Base-by-base conservation (phyloP, 64 coral and sea anemone species). In the Pocillopora damicornis region DNA sequence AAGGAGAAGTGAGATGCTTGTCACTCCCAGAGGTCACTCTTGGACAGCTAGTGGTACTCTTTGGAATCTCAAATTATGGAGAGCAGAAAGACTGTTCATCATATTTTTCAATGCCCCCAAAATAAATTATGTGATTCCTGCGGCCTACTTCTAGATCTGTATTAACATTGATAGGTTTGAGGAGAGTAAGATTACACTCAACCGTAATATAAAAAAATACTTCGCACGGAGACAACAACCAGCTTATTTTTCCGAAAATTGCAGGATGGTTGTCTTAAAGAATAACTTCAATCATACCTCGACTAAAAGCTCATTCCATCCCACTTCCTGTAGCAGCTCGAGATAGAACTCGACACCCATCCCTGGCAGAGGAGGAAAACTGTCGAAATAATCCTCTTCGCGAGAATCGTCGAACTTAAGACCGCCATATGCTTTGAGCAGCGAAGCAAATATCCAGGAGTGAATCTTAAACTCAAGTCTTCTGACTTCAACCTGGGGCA, bases 371-470 rank as follows among this genome's bases (percentile, higher is more conserved):
- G 94, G 90, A 11, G 94, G 90, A 23, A 95, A 92, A 17, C 76
- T 58, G 14, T 83, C 67, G 34, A 95, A 78, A 86, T 38, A 80
- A 9, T 77, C 79, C 11, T 77, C 60, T 17, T 85, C 63, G 34
- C 5, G 23, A 17, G 64, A 63, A 12, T 89, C 63, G 11, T 22
- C 63, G n/a, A 56, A 79, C 35, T 89, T 72, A 56, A 58, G 1
- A 60, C 16, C 23, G 22, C 60, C 37, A 67, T 23, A 76, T 10
- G 65, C 36, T 9, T 37, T 82, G 60, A 88, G 37, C 81, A 90
- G 86, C 16, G 94, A 63, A 20, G 61, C 79, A 37, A 91, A 95
- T 13, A 95, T 42, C 94, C 90, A 95, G n/a, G 89, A 80, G 75
- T 95, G 90, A 56, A 95, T 42, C 74, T 95, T 91, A 56, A 79